Base-by-base conservation (phyloP, 1,140 invertebrate species). In the Chymomyza costata region DNA sequence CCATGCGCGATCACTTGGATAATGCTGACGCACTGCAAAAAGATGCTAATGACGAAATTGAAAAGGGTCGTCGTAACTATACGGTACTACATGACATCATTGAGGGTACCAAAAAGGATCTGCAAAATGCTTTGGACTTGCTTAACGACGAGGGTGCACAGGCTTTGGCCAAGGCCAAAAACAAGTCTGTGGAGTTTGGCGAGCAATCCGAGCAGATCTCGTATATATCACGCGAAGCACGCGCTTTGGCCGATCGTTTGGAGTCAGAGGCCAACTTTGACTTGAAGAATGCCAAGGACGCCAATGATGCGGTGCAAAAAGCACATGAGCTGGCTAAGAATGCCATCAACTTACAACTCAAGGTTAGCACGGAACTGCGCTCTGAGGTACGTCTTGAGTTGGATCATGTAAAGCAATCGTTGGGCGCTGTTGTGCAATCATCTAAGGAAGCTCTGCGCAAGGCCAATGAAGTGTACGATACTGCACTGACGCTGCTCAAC, bases 171-270 rank as follows among this genome's bases (percentile, higher is more conserved):
- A 92, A 93, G 65, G 96, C 96, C 0, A 89, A 91, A 74, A 91
- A 93, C 64, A 91, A 94, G 31, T 94, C 95, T 0, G 89, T 91
- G 34, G 91, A 95, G 85, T 95, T 95, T 84, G 96, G 96, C 3
- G 92, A 95, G 61, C 94, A 97, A 76, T 97, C 94, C 11, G 89
- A 93, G 15, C 91, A 94, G 65, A 97, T 98, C 93, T 95, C 95
- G 1, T 88, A 91, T 10, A 94, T 97, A 35, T 95, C 97, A 0
- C 90, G 94, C 49, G 92, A 96, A 82, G 95, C 97, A 2, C 89
- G 96, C 14, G 84, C 90, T 8, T 70, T 94, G 1, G 94, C 95
- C 1, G 93, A 96, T 61, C 87, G 90, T 86, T 90, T 92, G 52
- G 91, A 90, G 71, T 89, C 91, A 2, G 91, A 95, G 67, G 94